Evolutionary conservation across 2,888 invertebrate species (phyloP), one percentile per base, ranked within the genome.

Genomic region (Junonia oenone): DNA sequence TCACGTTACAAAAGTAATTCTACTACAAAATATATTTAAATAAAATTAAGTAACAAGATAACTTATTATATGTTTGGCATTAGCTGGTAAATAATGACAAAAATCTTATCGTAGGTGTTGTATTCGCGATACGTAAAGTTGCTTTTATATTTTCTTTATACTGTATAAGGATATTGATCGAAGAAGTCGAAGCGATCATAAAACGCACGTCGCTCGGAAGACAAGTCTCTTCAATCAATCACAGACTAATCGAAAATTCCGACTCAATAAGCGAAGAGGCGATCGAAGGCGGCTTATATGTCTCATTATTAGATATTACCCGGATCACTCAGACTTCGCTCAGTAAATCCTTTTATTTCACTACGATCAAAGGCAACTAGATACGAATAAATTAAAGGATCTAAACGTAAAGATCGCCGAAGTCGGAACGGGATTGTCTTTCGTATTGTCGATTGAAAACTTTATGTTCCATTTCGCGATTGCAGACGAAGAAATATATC

Each of bases 241-340:
- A 86, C 79, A 77, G 74, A 76, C 80, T 89, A 88, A 89, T 89
- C 81, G 87, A 86, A 89, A 88, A 88, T 86, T 85, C 88, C 87
- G 69, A 75, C 76, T 83, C 82, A 83, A 86, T 86, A 83, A 84
- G 76, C 78, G 75, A 67, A 76, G 75, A 76, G 73, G 71, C 78
- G 73, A 79, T 81, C 73, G 73, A 73, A 72, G 71, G 73, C 72
- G 77, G 82, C 85, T 86, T 84, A 84, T 85, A 76, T 84, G 81
- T 78, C 80, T 80, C 82, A 78, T 83, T 80, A 83, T 82, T 83
- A 81, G 81, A 82, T 80, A 85, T 82, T 81, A 81, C 81, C 77
- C 64, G 71, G 74, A 77, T 76, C 64, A 66, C 63, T 67, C 61
- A 72, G 69, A 68, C 65, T 73, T 67, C 71, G 72, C 69, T 73